A percentile compares a stretch with the other conserved stretches of the same genome.
These are phyloP conservation scores for Drosophila dunni DNA, from an alignment of 1,140 invertebrate species.

Conservation along the genomic window DNA sequence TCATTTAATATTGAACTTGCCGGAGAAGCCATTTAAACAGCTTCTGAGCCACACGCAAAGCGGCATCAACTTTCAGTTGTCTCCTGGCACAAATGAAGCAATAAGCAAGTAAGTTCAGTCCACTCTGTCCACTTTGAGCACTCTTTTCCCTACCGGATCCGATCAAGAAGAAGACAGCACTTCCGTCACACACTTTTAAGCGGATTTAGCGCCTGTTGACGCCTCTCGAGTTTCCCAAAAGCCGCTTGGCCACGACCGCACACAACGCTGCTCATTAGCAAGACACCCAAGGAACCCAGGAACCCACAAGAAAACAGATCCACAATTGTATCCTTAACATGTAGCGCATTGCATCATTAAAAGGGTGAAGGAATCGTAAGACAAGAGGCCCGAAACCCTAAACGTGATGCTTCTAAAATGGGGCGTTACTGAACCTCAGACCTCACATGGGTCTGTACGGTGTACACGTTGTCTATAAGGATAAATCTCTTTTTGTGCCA, in stretches of 20 bases:
- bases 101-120: slow-evolving; percentile 9
- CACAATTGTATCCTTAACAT: slow-evolving; percentile 21
- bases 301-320: slow-evolving; percentile 3
- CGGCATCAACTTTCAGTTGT: slow-evolving; percentile 29
- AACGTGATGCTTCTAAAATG: slow-evolving; percentile 32
- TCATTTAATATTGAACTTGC: slow-evolving; percentile 64
- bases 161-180: slow-evolving; percentile 18
- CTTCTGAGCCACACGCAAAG: slow-evolving; percentile 58
- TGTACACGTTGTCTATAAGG: slow-evolving; percentile 1
- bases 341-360: slow-evolving; percentile 50
- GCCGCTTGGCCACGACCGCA: slow-evolving; percentile 51
- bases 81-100: slow-evolving; percentile 18
- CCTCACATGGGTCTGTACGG: slow-evolving; percentile 23
- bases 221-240: slow-evolving; percentile 79
- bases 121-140: neutral
- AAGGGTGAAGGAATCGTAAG: slow-evolving; percentile 30
- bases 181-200: slow-evolving; percentile 67
- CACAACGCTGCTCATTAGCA: slow-evolving; percentile 64
- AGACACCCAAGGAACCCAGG: slow-evolving; percentile 38
- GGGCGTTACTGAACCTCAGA: slow-evolving; percentile 32
- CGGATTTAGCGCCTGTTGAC: slow-evolving; percentile 84
- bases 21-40: slow-evolving; percentile 63
- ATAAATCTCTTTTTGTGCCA: slow-evolving; percentile 26
- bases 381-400: slow-evolving; percentile 29
- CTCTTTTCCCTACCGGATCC: slow-evolving; percentile 1